phyloP scores from a whole-genome alignment of 2,113 vertebrate species.

The Ascaphus truei region DNA sequence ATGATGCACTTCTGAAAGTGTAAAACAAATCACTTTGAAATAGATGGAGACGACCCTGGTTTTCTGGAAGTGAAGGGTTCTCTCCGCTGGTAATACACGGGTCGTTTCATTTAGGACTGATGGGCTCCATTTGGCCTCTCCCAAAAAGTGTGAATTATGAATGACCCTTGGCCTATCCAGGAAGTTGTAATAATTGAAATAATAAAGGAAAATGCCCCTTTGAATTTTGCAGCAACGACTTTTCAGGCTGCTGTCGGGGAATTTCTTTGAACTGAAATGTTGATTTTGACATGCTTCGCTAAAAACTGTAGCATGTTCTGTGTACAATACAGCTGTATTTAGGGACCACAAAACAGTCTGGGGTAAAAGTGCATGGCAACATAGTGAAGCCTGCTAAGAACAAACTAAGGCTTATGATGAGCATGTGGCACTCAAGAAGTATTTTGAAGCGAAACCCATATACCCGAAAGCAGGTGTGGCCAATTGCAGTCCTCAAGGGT shows the following conservation, averaged over 20 bases:
- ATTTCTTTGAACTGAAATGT: conserved; percentile 47
- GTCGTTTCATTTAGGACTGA: conserved; percentile 74
- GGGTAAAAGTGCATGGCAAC: conserved; percentile 3
- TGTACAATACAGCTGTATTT: conserved; percentile 21
- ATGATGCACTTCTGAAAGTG: conserved; percentile 38
- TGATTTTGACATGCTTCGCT: conserved; percentile 29
- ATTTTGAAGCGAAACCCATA: no score
- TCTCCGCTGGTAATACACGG: conserved; percentile 64
- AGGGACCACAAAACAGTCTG: conserved; percentile 23
- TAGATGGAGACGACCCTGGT: conserved; percentile 63
- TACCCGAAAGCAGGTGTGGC: no score
- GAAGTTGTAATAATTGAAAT: conserved; percentile 77
- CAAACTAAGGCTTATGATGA: no score
- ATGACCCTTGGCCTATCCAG: conserved; percentile 68
- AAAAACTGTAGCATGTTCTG: conserved; percentile 21
- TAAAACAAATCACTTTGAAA: conserved; percentile 52
- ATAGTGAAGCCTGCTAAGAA: not conserved
- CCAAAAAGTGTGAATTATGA: conserved; percentile 74
- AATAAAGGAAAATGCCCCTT: conserved; percentile 62
- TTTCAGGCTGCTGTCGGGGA: conserved; percentile 24
- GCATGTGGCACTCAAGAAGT: no score
- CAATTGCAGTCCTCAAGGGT: no score
- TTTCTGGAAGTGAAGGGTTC: conserved; percentile 64
- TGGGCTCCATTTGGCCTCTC: conserved; percentile 65
- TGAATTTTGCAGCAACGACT: conserved; percentile 39